A percentile compares a stretch with the other conserved stretches of the same genome.
These are phyloP conservation scores for Catocala sponsa DNA, from an alignment of 2,888 invertebrate genomes.

Conservation along the genomic window DNA sequence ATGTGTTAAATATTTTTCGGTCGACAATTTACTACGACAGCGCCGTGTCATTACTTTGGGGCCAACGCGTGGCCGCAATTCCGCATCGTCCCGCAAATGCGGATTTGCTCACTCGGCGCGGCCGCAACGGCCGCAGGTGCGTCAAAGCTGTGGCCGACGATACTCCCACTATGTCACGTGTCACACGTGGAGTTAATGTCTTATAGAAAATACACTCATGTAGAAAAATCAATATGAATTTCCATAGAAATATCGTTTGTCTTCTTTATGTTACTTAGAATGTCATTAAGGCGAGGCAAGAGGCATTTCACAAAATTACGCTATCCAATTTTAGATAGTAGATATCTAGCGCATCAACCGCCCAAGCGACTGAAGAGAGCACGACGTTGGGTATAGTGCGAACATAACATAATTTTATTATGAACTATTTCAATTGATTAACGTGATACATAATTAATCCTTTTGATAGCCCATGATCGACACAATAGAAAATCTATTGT, in stretches of 20 bases:
- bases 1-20: constrained; percentile 40
- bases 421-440: too few relatives aligned
- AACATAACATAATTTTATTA: too few relatives aligned
- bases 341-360: too few relatives aligned
- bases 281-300: not conserved
- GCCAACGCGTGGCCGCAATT: constrained; percentile 8
- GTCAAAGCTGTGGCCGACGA: constrained; percentile 29
- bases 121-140: constrained; percentile 56
- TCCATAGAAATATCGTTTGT: not conserved
- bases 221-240: constrained; percentile 10
- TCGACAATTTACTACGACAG: constrained; percentile 42
- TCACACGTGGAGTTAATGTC: constrained; percentile 14
- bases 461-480: too few relatives aligned
- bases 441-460: too few relatives aligned
- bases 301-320: too few relatives aligned
- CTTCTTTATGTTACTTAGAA: not conserved
- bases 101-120: constrained; percentile 44
- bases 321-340: too few relatives aligned
- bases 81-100: constrained; percentile 36
- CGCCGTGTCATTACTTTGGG: constrained; percentile 45
- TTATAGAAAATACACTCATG: constrained; percentile 24
- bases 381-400: too few relatives aligned
- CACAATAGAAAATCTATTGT: too few relatives aligned
- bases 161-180: constrained; percentile 24
- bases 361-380: too few relatives aligned